Evolutionary conservation across 2,113 vertebrate species (phyloP).

Genomic region (Apodemus speciosus): DNA sequence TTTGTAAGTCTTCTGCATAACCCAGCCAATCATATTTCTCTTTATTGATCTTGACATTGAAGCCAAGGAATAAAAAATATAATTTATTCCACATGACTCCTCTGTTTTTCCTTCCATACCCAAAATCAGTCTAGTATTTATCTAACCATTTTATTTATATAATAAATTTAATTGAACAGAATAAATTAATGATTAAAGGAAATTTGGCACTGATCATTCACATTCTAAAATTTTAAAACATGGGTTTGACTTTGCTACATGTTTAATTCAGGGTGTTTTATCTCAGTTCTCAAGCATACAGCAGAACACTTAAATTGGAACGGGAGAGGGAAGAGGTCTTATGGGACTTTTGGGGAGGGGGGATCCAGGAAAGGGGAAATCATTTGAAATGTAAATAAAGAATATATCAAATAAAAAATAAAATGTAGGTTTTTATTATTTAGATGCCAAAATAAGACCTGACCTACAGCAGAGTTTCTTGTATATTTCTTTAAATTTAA

Average conservation of each 20-base stretch:
- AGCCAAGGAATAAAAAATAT: not conserved
- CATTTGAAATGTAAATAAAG: no score
- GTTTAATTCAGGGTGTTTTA: not conserved
- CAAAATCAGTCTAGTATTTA: not conserved
- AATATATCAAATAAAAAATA: no score
- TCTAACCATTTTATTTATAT: not conserved
- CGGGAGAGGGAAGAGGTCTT: no score
- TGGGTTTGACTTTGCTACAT: not conserved
- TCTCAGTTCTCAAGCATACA: not conserved
- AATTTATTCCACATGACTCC: not conserved
- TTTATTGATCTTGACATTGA: not conserved
- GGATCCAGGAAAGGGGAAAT: no score
- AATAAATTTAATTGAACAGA: not conserved
- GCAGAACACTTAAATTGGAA: not conserved
- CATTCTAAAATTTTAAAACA: constrained; percentile 15
- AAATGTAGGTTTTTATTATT: not conserved
- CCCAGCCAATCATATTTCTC: not conserved
- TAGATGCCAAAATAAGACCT: not conserved
- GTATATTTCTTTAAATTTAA: not conserved
- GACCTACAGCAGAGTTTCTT: not conserved
- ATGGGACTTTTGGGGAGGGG: no score
- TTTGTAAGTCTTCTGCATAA: not conserved
- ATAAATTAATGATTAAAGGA: not conserved
- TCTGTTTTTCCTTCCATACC: not conserved
- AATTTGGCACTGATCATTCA: not conserved